Percentiles rank a stretch among this genome's conserved stretches.
phyloP scores from a whole-genome alignment of 2,113 vertebrate genomes.

The Haemorhous mexicanus region DNA sequence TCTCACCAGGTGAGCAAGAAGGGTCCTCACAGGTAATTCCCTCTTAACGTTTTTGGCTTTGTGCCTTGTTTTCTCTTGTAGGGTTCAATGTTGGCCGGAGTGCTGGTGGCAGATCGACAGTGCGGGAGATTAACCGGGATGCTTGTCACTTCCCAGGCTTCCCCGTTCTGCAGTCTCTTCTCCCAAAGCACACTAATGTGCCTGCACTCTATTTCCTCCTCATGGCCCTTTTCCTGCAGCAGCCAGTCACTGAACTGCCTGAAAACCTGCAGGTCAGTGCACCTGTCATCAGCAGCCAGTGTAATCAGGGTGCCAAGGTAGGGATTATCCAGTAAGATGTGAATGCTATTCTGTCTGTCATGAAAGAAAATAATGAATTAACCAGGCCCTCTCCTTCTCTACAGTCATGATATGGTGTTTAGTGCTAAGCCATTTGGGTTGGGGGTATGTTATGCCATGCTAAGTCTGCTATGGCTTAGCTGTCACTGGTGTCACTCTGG shows the following conservation, averaged over 20 bases:
- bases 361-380: not conserved
- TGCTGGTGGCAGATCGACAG: slow-evolving; percentile 88
- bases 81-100: slow-evolving; percentile 96
- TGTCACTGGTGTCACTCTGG: not conserved
- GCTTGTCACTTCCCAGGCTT: slow-evolving; percentile 97
- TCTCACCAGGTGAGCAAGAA: not conserved
- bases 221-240: slow-evolving; percentile 97
- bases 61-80: not conserved
- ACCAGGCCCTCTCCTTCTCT: not conserved
- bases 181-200: slow-evolving; percentile 96
- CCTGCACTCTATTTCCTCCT: slow-evolving; percentile 97
- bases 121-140: slow-evolving; percentile 95
- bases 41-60: not conserved
- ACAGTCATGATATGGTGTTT: not conserved
- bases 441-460: not conserved
- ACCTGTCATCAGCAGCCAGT: slow-evolving; percentile 75
- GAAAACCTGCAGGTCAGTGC: slow-evolving; percentile 96
- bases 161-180: slow-evolving; percentile 89
- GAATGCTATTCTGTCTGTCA: not conserved
- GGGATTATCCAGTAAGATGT: slow-evolving; percentile 63
- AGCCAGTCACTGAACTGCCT: slow-evolving; percentile 94
- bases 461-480: not conserved
- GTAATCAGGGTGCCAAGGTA: slow-evolving; percentile 80
- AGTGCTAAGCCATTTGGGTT: not conserved
- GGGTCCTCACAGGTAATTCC: not conserved